Percentiles rank a stretch among this genome's conserved stretches.
phyloP scores from a whole-genome alignment of 2,888 invertebrate species.

The Himalopsyche japonica region DNA sequence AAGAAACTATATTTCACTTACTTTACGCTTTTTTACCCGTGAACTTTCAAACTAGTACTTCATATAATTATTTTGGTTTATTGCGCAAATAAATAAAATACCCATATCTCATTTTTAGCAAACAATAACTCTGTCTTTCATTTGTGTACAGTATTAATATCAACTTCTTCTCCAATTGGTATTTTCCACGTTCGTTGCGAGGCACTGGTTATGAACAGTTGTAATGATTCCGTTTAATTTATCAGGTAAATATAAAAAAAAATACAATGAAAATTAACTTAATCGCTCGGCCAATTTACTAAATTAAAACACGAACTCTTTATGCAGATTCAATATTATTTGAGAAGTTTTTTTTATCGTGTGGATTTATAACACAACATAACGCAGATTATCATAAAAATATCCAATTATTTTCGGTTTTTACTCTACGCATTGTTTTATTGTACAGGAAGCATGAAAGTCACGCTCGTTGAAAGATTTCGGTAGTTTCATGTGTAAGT shows the following conservation, averaged over 20 bases:
- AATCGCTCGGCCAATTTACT: conserved; percentile 21
- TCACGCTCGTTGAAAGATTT: not conserved
- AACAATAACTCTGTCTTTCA: too few species aligned
- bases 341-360: not conserved
- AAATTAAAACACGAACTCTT: conserved; percentile 20
- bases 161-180: not conserved
- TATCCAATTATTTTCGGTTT: not conserved
- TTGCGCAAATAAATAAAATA: too few species aligned
- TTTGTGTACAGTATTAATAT: not conserved
- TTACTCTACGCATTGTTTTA: not conserved
- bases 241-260: conserved; percentile 21
- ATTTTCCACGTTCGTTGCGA: not conserved
- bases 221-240: not conserved
- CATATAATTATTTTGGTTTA: too few species aligned
- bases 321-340: not conserved
- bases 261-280: conserved; percentile 17
- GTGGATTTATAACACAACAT: not conserved
- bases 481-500: not conserved
- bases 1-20: too few species aligned
- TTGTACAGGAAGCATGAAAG: not conserved
- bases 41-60: too few species aligned
- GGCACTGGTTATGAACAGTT: not conserved
- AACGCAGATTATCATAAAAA: not conserved
- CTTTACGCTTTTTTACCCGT: too few species aligned
- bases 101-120: too few species aligned